Conservation (phyloP, 1,140 invertebrate species). For the Drosophila sproati region DNA sequence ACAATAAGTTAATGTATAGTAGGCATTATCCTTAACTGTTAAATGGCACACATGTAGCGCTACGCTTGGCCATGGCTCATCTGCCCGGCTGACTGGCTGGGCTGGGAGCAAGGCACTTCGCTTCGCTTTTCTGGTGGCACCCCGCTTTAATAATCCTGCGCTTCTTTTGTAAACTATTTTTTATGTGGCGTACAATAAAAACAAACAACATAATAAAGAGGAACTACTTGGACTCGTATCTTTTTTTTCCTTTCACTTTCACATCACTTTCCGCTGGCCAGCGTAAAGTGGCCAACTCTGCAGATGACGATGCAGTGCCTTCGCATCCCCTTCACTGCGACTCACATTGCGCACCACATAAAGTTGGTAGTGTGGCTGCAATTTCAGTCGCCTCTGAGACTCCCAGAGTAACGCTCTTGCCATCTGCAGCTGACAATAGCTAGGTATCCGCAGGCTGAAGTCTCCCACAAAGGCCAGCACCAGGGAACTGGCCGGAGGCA, state of each 20-base stretch:
- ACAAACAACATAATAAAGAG: constrained; percentile 33
- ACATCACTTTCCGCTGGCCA: constrained; percentile 26
- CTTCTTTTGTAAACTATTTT: constrained; percentile 67
- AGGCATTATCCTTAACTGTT: constrained; percentile 62
- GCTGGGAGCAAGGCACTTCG: constrained; percentile 37
- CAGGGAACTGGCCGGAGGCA: constrained; percentile 56
- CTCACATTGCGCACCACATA: constrained; percentile 47
- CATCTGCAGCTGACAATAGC: constrained; percentile 49
- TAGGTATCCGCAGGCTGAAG: constrained; percentile 51
- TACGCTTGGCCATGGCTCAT: constrained; percentile 50
- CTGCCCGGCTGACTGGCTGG: constrained; percentile 33
- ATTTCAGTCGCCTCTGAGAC: constrained; percentile 50
- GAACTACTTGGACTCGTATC: constrained; percentile 35
- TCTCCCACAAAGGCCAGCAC: constrained; percentile 71
- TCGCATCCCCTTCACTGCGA: constrained; percentile 25
- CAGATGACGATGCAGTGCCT: constrained; percentile 47
- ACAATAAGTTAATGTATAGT: constrained; percentile 47
- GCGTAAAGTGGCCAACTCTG: constrained; percentile 52
- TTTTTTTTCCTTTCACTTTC: neutral
- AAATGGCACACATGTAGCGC: constrained; percentile 53
- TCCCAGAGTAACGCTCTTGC: constrained; percentile 67
- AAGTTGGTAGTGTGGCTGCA: constrained; percentile 51
- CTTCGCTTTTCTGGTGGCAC: constrained; percentile 73
- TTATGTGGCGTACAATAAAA: constrained; percentile 68
- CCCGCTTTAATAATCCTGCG: constrained; percentile 74